Evolutionary conservation across 2,113 vertebrate genomes (phyloP).

Genomic region (Poeciliopsis turrubarensis): DNA sequence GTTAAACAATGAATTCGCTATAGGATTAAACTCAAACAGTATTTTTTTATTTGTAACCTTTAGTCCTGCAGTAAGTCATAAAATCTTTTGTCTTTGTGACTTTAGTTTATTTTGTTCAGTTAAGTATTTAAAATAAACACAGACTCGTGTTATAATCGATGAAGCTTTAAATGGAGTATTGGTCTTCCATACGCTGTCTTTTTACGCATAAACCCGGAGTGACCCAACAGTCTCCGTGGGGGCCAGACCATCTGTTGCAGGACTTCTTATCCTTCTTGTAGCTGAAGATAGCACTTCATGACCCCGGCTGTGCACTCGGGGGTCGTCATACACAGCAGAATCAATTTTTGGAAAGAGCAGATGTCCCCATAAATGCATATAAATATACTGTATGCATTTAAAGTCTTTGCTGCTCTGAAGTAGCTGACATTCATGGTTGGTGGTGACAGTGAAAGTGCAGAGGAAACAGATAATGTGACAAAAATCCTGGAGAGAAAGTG

Average conservation of each 20-base stretch:
- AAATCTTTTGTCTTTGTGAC: too few relatives aligned
- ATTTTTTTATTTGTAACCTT: too few relatives aligned
- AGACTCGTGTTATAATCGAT: too few relatives aligned
- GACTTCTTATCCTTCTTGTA: conserved; percentile 15
- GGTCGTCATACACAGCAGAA: not conserved
- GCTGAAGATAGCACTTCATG: conserved; percentile 16
- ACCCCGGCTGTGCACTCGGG: not conserved
- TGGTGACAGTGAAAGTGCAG: not conserved
- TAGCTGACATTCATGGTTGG: not conserved
- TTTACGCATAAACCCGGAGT: not conserved
- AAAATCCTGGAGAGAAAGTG: not conserved
- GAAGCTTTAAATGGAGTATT: not conserved
- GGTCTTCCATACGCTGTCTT: not conserved
- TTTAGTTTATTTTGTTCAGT: too few relatives aligned
- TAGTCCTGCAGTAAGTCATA: too few relatives aligned
- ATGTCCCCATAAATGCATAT: not conserved
- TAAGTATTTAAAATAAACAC: too few relatives aligned
- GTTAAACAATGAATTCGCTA: too few relatives aligned
- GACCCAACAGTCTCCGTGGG: not conserved
- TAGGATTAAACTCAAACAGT: too few relatives aligned
- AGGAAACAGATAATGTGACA: not conserved
- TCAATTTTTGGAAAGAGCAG: conserved; percentile 3
- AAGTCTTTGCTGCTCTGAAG: not conserved
- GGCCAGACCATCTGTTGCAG: not conserved
- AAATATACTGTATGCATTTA: not conserved